Percentiles rank a stretch among this genome's conserved stretches.
These are phyloP conservation scores for Apoda limacodes DNA, from an alignment of 2,888 invertebrate species.

Conservation along the genomic window DNA sequence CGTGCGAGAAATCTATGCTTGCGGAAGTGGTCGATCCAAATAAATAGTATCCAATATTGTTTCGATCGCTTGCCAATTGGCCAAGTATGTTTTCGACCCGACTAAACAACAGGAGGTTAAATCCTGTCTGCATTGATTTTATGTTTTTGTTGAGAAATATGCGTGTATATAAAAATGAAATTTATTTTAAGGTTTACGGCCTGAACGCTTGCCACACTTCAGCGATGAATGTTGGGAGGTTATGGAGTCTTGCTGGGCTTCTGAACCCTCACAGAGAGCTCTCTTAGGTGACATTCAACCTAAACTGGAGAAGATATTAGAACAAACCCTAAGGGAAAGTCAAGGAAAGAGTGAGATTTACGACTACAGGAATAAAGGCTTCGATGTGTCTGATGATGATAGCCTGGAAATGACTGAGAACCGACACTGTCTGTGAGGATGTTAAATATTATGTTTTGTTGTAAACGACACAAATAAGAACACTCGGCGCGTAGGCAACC, in stretches of 20 bases:
- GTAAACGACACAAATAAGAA: no score
- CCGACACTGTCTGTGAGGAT: slow-evolving; percentile 16
- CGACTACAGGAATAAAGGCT: slow-evolving; percentile 6
- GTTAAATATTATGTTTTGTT: no score
- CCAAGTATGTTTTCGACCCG: no score
- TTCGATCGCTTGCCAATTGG: no score
- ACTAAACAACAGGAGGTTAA: no score
- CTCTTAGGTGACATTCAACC: slow-evolving; percentile 83
- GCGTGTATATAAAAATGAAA: no score
- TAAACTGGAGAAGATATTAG: slow-evolving; percentile 68
- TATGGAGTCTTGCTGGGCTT: slow-evolving; percentile 88
- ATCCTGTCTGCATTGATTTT: no score
- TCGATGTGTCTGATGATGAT: slow-evolving; percentile 27
- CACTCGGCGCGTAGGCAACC: no score
- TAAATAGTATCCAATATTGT: no score
- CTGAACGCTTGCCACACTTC: slow-evolving; percentile 81
- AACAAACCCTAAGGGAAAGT: slow-evolving; percentile 19
- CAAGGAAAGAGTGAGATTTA: slow-evolving; percentile 12
- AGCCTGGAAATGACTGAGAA: slow-evolving; percentile 35
- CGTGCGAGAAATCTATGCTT: no score
- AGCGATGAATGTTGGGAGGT: slow-evolving; percentile 84
- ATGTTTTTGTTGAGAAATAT: no score
- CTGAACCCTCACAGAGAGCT: slow-evolving; percentile 78
- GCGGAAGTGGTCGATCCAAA: no score
- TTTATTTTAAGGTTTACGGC: slow-evolving; percentile 88